These are phyloP conservation scores for Ceraclea dissimilis DNA, from an alignment of 2,888 invertebrate genomes.

Conservation along the genomic window DNA sequence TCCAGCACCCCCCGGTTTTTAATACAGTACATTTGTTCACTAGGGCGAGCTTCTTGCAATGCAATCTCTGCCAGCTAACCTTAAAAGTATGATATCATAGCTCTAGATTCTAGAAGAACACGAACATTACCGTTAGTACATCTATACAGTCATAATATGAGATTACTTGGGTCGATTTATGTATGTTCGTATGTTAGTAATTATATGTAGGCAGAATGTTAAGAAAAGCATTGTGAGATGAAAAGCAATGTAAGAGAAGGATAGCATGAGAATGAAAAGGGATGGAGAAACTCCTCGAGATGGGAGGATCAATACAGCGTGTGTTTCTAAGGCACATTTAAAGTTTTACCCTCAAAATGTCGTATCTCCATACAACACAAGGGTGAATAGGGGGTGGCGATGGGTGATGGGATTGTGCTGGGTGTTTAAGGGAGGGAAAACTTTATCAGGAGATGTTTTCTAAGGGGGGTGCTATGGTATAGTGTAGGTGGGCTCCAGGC, in stretches of 20 bases:
- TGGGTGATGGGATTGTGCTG: not conserved
- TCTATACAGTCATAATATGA: no score
- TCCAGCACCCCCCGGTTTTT: no score
- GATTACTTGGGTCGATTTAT: no score
- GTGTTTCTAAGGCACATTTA: constrained; percentile 15
- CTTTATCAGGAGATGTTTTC: not conserved
- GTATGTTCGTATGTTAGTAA: no score
- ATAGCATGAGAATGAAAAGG: not conserved
- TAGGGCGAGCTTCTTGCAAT: no score
- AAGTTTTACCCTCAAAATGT: constrained; percentile 6
- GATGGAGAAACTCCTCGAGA: constrained; percentile 14
- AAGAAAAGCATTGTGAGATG: constrained; percentile 10
- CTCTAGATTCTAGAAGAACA: no score
- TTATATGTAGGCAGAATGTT: no score
- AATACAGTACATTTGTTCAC: no score
- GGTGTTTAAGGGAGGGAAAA: not conserved
- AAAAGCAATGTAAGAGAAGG: not conserved
- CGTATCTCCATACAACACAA: not conserved
- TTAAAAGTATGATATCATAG: no score
- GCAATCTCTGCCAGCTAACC: no score
- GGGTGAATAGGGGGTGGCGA: not conserved
- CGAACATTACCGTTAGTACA: no score
- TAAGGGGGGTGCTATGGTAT: not conserved
- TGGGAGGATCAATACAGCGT: constrained; percentile 20
- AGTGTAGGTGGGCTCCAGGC: not conserved